Evolutionary conservation across 2,113 vertebrate species (phyloP).

Genomic region (Pipra filicauda): DNA sequence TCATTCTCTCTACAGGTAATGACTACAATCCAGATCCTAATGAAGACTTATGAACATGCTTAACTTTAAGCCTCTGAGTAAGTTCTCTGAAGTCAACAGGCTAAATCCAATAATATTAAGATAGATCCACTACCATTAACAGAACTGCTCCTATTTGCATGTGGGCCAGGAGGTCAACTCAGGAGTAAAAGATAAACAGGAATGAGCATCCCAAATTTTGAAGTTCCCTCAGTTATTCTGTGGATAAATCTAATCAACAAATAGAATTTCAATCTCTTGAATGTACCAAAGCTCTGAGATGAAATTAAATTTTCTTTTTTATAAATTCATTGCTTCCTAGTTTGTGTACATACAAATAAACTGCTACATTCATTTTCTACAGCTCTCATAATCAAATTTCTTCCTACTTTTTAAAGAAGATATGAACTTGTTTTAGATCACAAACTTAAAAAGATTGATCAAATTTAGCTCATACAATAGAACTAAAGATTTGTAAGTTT

Average conservation of each 20-base stretch:
- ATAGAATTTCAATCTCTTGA: neutral
- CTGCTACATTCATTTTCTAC: neutral
- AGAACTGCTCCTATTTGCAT: neutral
- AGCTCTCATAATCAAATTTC: neutral
- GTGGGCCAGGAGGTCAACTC: neutral
- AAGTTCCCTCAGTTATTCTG: neutral
- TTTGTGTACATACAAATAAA: neutral
- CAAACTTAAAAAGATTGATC: neutral
- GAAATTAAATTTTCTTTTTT: neutral
- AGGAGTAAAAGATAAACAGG: neutral
- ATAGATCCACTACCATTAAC: neutral
- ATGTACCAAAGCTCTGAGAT: neutral
- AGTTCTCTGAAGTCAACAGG: slow-evolving; percentile 10
- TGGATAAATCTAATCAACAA: neutral
- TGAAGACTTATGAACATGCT: slow-evolving; percentile 5
- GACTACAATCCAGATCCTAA: neutral
- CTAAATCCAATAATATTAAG: neutral
- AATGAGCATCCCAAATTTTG: neutral
- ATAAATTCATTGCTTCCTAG: neutral
- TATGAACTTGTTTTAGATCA: neutral
- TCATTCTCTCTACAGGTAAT: neutral
- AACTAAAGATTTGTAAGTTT: neutral
- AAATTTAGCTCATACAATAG: neutral
- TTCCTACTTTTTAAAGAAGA: neutral
- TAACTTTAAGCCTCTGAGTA: slow-evolving; percentile 5